These are phyloP conservation scores for Ophraella communa DNA, from an alignment of 2,888 invertebrate species.

Conservation along the genomic window DNA sequence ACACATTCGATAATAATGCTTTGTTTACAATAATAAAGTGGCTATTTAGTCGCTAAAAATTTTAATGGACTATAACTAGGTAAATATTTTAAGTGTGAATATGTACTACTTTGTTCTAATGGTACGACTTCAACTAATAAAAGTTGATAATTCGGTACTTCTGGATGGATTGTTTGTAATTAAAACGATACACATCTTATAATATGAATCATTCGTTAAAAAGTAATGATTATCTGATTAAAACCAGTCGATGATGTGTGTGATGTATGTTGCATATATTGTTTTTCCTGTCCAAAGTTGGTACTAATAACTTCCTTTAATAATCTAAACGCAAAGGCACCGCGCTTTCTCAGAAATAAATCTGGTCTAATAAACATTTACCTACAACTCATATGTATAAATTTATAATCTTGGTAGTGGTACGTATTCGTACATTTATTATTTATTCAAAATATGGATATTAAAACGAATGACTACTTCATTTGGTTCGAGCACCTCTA, in stretches of 20 bases:
- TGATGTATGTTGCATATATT: neutral
- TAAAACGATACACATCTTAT: too few relatives aligned
- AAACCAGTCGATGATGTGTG: neutral
- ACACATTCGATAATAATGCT: neutral
- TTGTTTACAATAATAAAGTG: neutral
- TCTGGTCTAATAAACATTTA: slow-evolving; percentile 4
- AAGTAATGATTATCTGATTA: too few relatives aligned
- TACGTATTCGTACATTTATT: neutral
- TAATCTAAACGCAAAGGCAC: neutral
- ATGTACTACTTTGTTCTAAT: too few relatives aligned
- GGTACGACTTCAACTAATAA: too few relatives aligned
- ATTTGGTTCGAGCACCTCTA: slow-evolving; percentile 15
- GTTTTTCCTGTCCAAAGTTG: neutral
- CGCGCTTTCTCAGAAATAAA: neutral
- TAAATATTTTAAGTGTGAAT: neutral
- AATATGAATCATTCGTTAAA: too few relatives aligned
- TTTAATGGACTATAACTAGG: neutral
- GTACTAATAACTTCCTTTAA: neutral
- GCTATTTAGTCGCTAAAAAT: neutral
- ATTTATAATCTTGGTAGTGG: neutral
- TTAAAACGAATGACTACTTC: slow-evolving; percentile 22
- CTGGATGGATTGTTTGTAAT: too few relatives aligned
- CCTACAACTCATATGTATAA: neutral
- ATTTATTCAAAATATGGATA: slow-evolving; percentile 23
- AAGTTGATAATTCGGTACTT: too few relatives aligned